phyloP scores from a whole-genome alignment of 2,797 vertebrate species.

The Anguilla obscura region DNA sequence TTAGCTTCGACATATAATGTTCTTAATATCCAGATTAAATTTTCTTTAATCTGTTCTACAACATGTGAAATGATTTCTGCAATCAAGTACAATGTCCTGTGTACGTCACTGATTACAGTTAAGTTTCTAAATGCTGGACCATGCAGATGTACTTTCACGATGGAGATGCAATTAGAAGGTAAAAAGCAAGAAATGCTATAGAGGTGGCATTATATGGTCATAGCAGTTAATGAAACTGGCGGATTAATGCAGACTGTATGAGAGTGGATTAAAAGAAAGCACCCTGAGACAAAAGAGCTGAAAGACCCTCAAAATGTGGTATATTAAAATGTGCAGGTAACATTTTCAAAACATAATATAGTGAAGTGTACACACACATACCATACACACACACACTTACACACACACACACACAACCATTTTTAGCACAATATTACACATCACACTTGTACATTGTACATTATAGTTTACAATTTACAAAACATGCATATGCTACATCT shows the following conservation, averaged over 20 bases:
- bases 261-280: slow-evolving; percentile 70
- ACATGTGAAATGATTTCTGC: slow-evolving; percentile 78
- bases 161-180: slow-evolving; percentile 70
- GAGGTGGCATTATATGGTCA: slow-evolving; percentile 71
- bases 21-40: slow-evolving; percentile 81
- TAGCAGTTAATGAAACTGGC: slow-evolving; percentile 77
- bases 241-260: slow-evolving; percentile 75
- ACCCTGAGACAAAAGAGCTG: slow-evolving; percentile 74
- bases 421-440: too few relatives aligned
- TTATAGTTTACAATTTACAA: slow-evolving; percentile 33
- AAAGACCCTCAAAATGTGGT: slow-evolving; percentile 51
- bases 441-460: too few relatives aligned
- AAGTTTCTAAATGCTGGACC: slow-evolving; percentile 42
- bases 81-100: slow-evolving; percentile 69
- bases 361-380: slow-evolving; percentile 16
- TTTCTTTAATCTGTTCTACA: slow-evolving; percentile 73
- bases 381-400: background rate
- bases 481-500: slow-evolving; percentile 24
- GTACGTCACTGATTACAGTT: slow-evolving; percentile 52
- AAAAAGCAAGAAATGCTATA: slow-evolving; percentile 65
- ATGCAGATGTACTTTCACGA: slow-evolving; percentile 34
- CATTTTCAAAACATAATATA: slow-evolving; percentile 54
- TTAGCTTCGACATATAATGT: slow-evolving; percentile 74
- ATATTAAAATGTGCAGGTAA: slow-evolving; percentile 50
- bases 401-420: slow-evolving; percentile 27